Evolutionary conservation across 2,888 invertebrate genomes (phyloP).

Genomic region (Elegia similella): DNA sequence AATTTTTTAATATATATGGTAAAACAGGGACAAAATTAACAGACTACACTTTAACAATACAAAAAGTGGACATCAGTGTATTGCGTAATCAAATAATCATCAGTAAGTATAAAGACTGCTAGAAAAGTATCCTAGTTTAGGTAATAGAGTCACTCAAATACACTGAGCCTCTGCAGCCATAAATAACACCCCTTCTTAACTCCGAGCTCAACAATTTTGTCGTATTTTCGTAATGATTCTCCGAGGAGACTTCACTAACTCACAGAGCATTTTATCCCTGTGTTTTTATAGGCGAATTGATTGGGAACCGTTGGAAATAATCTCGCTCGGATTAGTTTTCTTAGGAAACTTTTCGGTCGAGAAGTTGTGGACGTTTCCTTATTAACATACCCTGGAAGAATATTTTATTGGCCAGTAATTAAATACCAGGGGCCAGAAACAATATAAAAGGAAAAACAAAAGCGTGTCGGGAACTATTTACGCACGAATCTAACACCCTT

Average conservation of each 20-base stretch:
- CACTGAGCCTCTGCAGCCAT: conserved; percentile 62
- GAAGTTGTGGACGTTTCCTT: conserved; percentile 44
- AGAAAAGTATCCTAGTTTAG: too few relatives aligned
- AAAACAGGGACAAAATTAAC: too few relatives aligned
- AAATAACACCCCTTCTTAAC: conserved; percentile 72
- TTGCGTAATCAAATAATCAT: too few relatives aligned
- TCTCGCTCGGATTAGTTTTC: conserved; percentile 68
- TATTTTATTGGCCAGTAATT: conserved; percentile 52
- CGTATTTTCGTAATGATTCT: conserved; percentile 75
- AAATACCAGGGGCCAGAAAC: conserved; percentile 40
- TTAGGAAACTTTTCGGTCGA: conserved; percentile 49
- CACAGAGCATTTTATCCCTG: conserved; percentile 51
- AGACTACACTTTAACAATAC: too few relatives aligned
- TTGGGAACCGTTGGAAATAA: conserved; percentile 67
- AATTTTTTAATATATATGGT: too few relatives aligned
- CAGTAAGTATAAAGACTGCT: too few relatives aligned
- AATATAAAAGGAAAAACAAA: not conserved
- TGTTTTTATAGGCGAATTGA: conserved; percentile 74
- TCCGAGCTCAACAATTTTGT: conserved; percentile 65
- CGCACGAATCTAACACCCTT: conserved; percentile 23
- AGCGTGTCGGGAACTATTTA: conserved; percentile 28
- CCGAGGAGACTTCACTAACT: conserved; percentile 46
- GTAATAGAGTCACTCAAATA: too few relatives aligned
- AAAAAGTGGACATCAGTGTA: too few relatives aligned
- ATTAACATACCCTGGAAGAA: conserved; percentile 57